phyloP scores from a whole-genome alignment of 2,888 invertebrate species.

The Timandra comae region DNA sequence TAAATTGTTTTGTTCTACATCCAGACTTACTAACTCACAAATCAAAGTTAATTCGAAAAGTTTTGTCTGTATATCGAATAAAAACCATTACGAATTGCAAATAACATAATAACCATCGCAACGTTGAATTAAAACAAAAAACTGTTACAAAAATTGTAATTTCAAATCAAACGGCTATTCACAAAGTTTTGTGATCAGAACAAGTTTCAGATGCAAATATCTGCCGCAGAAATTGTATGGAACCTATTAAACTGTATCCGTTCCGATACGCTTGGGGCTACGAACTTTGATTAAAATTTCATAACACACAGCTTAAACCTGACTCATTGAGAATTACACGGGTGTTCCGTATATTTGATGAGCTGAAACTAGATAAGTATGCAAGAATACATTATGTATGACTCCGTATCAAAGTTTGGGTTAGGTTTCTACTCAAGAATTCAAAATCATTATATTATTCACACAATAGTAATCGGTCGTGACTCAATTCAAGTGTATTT shows the following conservation, averaged over 20 bases:
- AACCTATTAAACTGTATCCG: constrained; percentile 29
- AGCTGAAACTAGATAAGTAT: not conserved
- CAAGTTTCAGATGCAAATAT: constrained; percentile 23
- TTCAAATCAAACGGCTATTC: constrained; percentile 18
- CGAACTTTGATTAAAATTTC: constrained; percentile 73
- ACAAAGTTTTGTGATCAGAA: constrained; percentile 23
- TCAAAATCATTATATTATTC: too few species aligned
- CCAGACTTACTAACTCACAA: not conserved
- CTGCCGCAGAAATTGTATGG: constrained; percentile 37
- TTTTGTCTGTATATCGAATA: constrained; percentile 16
- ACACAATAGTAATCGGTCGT: too few species aligned
- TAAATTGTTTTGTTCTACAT: not conserved
- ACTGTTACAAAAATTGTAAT: constrained; percentile 18
- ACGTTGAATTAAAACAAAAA: constrained; percentile 10
- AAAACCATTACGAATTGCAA: constrained; percentile 15
- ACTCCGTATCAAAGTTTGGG: constrained; percentile 9
- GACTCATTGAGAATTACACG: constrained; percentile 58
- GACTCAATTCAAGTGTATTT: too few species aligned
- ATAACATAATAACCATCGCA: constrained; percentile 12
- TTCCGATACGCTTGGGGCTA: constrained; percentile 53
- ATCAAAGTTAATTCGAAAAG: constrained; percentile 28
- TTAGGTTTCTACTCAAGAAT: not conserved
- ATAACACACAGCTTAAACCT: constrained; percentile 55
- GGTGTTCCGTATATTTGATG: constrained; percentile 26
- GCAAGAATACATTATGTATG: not conserved